Conservation (phyloP, 2,888 invertebrate species). For the Xestoiulus laeticollis region DNA sequence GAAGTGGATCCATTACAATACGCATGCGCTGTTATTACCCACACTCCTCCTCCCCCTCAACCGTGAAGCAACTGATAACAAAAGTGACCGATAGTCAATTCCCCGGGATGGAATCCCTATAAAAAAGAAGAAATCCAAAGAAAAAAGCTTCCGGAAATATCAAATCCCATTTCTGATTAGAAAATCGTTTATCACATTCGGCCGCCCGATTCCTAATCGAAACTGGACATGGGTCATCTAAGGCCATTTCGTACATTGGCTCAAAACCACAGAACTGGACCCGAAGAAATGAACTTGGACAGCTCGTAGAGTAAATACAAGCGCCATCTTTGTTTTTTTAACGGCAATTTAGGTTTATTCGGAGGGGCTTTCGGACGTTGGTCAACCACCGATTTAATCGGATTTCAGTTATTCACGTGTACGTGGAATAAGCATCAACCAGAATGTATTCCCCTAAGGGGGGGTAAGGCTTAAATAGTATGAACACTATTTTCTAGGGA, state of each 20-base stretch:
- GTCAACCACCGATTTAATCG: not conserved
- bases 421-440: not conserved
- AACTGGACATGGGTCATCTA: not conserved
- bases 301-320: not conserved
- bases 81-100: not conserved
- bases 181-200: not conserved
- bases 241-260: not conserved
- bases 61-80: not conserved
- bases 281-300: not conserved
- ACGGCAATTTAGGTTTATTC: not conserved
- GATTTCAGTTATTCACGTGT: not conserved
- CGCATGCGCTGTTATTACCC: not conserved
- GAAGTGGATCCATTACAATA: not conserved
- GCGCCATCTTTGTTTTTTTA: not conserved
- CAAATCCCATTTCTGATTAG: slow-evolving; percentile 28
- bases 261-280: not conserved
- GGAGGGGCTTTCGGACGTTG: not conserved
- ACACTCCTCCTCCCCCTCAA: not conserved
- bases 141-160: not conserved
- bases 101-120: not conserved
- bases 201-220: not conserved
- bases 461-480: too few relatives aligned
- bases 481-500: too few relatives aligned
- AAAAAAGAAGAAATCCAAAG: not conserved
- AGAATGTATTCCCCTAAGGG: not conserved